Evolutionary conservation across 2,888 invertebrate genomes (phyloP).

Genomic region (Bombyx huttoni): DNA sequence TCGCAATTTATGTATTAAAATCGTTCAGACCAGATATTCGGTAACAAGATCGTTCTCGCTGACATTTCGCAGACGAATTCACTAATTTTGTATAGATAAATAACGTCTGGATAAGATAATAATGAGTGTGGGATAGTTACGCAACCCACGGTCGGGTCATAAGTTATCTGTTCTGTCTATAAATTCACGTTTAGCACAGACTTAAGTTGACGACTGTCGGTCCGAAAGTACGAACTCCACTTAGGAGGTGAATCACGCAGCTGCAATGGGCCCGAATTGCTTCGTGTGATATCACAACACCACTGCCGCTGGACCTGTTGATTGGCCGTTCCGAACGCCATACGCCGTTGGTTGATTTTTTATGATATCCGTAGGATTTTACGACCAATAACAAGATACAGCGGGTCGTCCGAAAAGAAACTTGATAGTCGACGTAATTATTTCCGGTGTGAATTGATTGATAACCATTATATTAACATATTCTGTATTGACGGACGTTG

Average conservation of each 20-base stretch:
- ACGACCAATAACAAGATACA: neutral
- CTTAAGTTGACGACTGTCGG: too few relatives aligned
- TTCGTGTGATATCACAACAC: neutral
- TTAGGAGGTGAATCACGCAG: neutral
- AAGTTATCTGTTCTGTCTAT: neutral
- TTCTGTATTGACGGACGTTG: neutral
- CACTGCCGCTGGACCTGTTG: neutral
- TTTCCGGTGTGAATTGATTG: constrained; percentile 4
- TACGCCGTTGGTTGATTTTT: neutral
- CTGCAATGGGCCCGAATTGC: neutral
- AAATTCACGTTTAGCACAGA: neutral
- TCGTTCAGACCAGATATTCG: neutral
- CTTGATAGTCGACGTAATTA: constrained; percentile 3
- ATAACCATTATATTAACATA: neutral
- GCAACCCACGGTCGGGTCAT: neutral
- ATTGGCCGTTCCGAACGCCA: neutral
- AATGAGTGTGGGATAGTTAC: neutral
- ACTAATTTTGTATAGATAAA: neutral
- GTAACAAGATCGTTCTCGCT: neutral
- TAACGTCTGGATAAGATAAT: neutral
- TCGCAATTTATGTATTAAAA: too few relatives aligned
- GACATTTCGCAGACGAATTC: neutral
- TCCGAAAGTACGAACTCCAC: too few relatives aligned
- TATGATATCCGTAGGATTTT: neutral
- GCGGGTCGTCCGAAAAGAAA: neutral